These are phyloP conservation scores for Urosaurus nigricauda DNA, from an alignment of 2,797 vertebrate genomes.

Conservation along the genomic window DNA sequence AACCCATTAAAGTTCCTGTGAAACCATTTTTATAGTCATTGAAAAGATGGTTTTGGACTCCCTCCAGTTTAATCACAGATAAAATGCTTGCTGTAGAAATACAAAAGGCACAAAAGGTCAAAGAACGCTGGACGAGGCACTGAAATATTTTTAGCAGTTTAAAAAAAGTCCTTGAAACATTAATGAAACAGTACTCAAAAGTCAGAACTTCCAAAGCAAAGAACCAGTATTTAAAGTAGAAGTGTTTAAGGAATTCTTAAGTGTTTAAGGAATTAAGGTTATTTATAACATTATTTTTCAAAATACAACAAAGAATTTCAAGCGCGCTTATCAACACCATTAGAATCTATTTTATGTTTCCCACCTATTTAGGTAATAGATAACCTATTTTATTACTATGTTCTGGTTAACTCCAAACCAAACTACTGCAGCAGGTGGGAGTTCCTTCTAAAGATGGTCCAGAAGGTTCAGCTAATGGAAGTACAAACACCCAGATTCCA, in stretches of 20 bases:
- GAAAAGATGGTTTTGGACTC: slow-evolving; percentile 51
- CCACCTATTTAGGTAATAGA: no score
- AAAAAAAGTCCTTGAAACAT: slow-evolving; percentile 17
- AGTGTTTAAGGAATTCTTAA: not conserved
- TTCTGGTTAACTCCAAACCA: not conserved
- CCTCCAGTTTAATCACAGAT: slow-evolving; percentile 35
- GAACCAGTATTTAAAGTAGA: not conserved
- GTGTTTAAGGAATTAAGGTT: not conserved
- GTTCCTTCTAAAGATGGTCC: not conserved
- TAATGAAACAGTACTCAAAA: slow-evolving; percentile 15
- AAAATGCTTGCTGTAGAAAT: slow-evolving; percentile 51
- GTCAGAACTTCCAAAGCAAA: not conserved
- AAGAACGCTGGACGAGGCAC: slow-evolving; percentile 17
- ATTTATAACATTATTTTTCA: not conserved
- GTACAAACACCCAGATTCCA: not conserved
- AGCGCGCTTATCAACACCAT: no score
- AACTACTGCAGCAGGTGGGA: not conserved
- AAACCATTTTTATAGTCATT: slow-evolving; percentile 42
- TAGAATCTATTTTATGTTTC: no score
- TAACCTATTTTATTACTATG: no score
- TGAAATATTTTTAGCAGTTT: slow-evolving; percentile 23
- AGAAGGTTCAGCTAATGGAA: not conserved
- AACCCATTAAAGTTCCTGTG: not conserved
- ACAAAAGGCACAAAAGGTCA: slow-evolving; percentile 54
- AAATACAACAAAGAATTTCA: no score